A percentile compares a stretch with the other conserved stretches of the same genome.
These are phyloP conservation scores for Chloroclystis v-ata DNA, from an alignment of 2,888 invertebrate genomes.

Conservation along the genomic window DNA sequence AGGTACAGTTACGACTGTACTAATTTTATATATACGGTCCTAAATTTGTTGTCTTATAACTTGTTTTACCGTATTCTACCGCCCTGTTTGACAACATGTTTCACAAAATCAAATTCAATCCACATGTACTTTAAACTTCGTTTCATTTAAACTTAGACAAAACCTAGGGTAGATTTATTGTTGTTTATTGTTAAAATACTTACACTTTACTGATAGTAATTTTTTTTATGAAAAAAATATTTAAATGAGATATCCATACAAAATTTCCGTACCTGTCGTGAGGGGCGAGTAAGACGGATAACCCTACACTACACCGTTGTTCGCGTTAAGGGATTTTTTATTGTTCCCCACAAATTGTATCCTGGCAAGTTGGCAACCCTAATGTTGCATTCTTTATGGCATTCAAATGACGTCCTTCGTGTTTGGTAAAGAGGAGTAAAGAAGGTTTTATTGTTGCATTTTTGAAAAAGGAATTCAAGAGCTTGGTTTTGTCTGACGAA, in stretches of 20 bases:
- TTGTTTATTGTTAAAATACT: no score
- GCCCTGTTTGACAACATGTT: no score
- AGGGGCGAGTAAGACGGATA: slow-evolving; percentile 73
- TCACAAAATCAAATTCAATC: no score
- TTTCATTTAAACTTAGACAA: no score
- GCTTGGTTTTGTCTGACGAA: background rate
- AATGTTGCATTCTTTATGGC: slow-evolving; percentile 66
- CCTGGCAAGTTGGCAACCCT: slow-evolving; percentile 55
- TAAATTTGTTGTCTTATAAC: no score
- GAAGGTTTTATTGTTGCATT: slow-evolving; percentile 9
- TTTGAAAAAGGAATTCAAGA: background rate
- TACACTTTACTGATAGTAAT: no score
- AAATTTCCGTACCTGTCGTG: slow-evolving; percentile 40
- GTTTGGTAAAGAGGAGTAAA: slow-evolving; percentile 11
- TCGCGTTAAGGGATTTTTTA: slow-evolving; percentile 76
- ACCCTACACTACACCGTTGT: slow-evolving; percentile 63
- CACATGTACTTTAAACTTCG: no score
- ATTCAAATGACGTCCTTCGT: slow-evolving; percentile 38
- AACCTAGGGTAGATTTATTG: no score
- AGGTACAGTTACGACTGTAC: no score
- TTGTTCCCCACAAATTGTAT: slow-evolving; percentile 73
- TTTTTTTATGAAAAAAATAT: no score
- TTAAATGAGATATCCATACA: slow-evolving; percentile 37
- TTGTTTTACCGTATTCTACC: no score
- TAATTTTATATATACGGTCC: no score